Conservation (phyloP, 2,113 vertebrate genomes). For the Eidolon helvum region DNA sequence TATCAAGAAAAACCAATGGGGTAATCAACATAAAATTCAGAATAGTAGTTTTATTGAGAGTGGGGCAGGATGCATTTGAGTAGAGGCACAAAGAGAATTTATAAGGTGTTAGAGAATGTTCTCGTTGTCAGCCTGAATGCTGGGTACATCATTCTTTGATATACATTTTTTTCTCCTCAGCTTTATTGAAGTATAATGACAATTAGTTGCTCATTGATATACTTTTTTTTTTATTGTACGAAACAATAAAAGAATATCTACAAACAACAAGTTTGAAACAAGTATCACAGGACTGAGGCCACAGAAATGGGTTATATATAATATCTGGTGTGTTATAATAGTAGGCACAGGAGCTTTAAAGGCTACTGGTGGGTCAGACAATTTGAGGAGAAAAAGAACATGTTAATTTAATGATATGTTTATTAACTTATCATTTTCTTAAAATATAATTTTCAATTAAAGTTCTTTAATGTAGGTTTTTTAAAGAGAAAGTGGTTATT, state of each 20-base stretch:
- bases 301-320: not conserved
- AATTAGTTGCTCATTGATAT: too few relatives aligned
- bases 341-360: not conserved
- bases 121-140: not conserved
- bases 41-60: not conserved
- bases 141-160: not conserved
- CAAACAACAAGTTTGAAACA: not conserved
- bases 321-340: not conserved
- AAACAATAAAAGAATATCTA: not conserved
- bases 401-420: not conserved
- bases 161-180: not conserved
- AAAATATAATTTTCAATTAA: not conserved
- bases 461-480: not conserved
- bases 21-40: not conserved
- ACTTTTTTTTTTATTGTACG: not conserved
- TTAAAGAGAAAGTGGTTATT: not conserved
- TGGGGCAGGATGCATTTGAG: not conserved
- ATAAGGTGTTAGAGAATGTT: not conserved
- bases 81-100: not conserved
- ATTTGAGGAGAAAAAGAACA: not conserved
- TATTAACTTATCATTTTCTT: slow-evolving; percentile 23
- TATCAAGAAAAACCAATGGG: not conserved
- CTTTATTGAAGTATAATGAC: too few relatives aligned
- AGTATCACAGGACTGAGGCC: not conserved
- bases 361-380: not conserved